A percentile compares a stretch with the other conserved stretches of the same genome.
Evolutionary conservation across 1,140 invertebrate species (phyloP).

Genomic region (Aphelenchoides fujianensis): DNA sequence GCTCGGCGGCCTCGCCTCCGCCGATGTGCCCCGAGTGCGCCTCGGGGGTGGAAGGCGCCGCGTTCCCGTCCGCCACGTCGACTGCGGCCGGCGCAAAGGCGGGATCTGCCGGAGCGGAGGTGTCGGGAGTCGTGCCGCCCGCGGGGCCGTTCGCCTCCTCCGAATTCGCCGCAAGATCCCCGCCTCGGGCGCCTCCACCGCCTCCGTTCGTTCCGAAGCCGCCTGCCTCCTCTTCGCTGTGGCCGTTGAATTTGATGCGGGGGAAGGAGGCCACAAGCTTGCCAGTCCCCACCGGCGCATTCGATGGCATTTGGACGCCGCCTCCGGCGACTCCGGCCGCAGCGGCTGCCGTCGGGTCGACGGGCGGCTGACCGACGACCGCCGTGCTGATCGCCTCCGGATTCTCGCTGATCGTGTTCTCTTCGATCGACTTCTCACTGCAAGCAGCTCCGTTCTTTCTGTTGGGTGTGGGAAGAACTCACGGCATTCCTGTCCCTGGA

Average conservation of each 20-base stretch:
- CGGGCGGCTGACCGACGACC: not conserved
- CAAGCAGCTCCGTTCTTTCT: not conserved
- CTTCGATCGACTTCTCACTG: constrained; percentile 22
- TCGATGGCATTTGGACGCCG: not conserved
- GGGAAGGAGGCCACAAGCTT: not conserved
- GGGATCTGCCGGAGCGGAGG: not conserved
- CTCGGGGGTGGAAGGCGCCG: not conserved
- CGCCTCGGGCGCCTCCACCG: not conserved
- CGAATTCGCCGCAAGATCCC: not conserved
- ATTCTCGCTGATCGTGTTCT: constrained; percentile 9
- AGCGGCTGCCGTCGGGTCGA: not conserved
- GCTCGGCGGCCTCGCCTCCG: not conserved
- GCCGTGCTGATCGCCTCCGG: not conserved
- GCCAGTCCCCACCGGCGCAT: constrained; percentile 1
- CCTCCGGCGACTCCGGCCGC: constrained; percentile 2
- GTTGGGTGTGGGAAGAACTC: not conserved
- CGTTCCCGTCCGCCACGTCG: not conserved
- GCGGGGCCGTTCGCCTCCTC: no score
- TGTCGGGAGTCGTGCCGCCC: not conserved
- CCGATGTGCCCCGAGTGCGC: not conserved
- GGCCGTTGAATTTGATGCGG: constrained; percentile 11
- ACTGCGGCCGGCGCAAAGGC: not conserved
- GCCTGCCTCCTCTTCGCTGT: constrained; percentile 4
- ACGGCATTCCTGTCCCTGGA: not conserved
- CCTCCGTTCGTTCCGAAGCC: not conserved